A percentile compares a stretch with the other conserved stretches of the same genome.
Conservation (phyloP, 2,797 vertebrate genomes). For the Peromyscus attwateri region DNA sequence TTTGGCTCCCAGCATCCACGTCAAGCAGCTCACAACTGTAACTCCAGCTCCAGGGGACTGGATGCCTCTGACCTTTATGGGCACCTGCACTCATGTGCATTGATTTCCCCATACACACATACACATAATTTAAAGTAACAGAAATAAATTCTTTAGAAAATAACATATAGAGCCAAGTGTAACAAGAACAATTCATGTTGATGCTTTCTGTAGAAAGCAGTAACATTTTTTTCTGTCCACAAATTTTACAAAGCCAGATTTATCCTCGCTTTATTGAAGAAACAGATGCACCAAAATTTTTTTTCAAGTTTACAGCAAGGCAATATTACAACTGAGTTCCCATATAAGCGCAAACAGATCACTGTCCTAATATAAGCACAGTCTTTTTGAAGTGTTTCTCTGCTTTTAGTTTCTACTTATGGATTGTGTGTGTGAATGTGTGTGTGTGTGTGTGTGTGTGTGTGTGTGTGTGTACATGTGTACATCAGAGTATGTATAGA, state of each 20-base stretch:
- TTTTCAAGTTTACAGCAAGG: constrained; percentile 4
- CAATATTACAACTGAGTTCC: constrained; percentile 27
- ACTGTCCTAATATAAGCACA: constrained; percentile 25
- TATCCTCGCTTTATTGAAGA: constrained; percentile 42
- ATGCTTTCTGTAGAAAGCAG: background rate
- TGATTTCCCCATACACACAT: background rate
- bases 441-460: background rate
- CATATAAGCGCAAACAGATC: background rate
- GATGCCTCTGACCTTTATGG: background rate
- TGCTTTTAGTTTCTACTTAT: background rate
- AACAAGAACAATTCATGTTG: background rate
- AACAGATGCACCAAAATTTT: background rate
- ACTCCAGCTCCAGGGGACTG: no score
- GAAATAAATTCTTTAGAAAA: background rate
- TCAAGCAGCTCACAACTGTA: background rate
- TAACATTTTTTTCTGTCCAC: background rate
- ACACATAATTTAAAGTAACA: background rate
- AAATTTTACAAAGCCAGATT: constrained; percentile 53
- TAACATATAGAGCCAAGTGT: constrained; percentile 43
- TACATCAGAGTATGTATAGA: background rate
- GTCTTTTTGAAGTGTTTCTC: constrained; percentile 46
- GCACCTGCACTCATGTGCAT: background rate
- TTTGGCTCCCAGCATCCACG: background rate
- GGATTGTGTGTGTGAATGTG: no score
- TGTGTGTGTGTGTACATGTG: background rate